Evolutionary conservation across 2,797 vertebrate species (phyloP).

Genomic region (Gobionotothen gibberifrons): DNA sequence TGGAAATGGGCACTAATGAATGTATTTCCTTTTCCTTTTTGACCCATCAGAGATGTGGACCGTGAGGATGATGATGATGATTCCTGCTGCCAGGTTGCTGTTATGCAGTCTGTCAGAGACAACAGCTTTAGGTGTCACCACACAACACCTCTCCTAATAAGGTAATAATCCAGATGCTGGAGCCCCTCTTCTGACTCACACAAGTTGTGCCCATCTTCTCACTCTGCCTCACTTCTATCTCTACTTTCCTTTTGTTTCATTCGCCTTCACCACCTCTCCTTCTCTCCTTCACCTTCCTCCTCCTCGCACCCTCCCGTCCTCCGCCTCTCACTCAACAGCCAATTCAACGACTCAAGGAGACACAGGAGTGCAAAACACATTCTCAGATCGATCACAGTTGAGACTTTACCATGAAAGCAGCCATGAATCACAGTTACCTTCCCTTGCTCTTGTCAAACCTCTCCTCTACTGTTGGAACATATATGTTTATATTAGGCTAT

Average conservation of each 20-base stretch:
- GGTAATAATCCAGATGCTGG: slow-evolving; percentile 61
- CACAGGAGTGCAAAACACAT: slow-evolving; percentile 45
- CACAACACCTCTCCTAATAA: slow-evolving; percentile 50
- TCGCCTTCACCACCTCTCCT: background rate
- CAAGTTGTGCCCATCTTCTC: slow-evolving; percentile 21
- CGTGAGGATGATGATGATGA: background rate
- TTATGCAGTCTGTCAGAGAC: background rate
- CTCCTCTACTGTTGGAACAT: slow-evolving; percentile 16
- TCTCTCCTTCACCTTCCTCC: slow-evolving; percentile 15
- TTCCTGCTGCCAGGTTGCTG: slow-evolving; percentile 6
- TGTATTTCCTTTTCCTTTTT: background rate
- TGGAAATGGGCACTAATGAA: slow-evolving; percentile 15
- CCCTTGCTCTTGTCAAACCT: slow-evolving; percentile 16
- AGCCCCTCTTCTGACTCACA: slow-evolving; percentile 27
- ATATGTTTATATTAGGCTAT: slow-evolving; percentile 19
- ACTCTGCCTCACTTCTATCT: slow-evolving; percentile 20
- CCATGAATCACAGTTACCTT: slow-evolving; percentile 54
- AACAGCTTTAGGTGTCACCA: slow-evolving; percentile 42
- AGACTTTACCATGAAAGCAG: slow-evolving; percentile 47
- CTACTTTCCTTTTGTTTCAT: background rate
- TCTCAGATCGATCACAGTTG: slow-evolving; percentile 66
- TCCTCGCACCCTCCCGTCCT: background rate
- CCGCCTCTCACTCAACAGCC: slow-evolving; percentile 43
- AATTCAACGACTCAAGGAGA: slow-evolving; percentile 35
- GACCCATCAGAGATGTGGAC: background rate